phyloP scores from a whole-genome alignment of 2,113 vertebrate species.

The Tachuris rubrigastra region DNA sequence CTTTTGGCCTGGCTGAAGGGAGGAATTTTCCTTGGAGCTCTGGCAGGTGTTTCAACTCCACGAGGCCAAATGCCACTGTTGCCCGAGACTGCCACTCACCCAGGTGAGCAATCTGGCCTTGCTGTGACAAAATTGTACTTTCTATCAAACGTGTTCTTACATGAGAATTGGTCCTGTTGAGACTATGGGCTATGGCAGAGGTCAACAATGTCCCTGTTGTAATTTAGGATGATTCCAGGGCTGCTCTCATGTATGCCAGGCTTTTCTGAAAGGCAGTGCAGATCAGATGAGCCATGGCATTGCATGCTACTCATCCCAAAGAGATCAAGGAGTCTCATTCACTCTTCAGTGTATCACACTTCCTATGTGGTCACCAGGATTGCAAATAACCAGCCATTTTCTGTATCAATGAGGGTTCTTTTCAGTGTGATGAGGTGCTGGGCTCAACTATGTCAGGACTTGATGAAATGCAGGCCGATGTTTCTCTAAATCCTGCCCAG shows the following conservation, averaged over 20 bases:
- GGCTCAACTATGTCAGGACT: not conserved
- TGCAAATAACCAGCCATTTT: not conserved
- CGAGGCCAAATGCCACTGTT: not conserved
- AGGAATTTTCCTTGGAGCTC: not conserved
- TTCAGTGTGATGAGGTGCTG: not conserved
- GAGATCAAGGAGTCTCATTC: not conserved
- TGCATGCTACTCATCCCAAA: not conserved
- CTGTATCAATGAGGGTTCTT: not conserved
- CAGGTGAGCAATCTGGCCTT: fast-evolving
- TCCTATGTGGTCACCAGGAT: not conserved
- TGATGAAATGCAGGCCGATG: not conserved
- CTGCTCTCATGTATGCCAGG: not conserved
- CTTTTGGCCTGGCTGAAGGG: not conserved
- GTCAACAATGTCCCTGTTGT: not conserved
- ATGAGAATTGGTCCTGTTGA: not conserved
- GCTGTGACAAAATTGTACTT: not conserved
- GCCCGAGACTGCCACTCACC: fast-evolving
- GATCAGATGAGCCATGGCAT: not conserved
- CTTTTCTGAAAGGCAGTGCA: not conserved
- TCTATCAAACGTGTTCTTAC: not conserved
- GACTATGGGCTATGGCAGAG: not conserved
- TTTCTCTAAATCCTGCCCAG: conserved; percentile 3
- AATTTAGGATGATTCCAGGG: not conserved
- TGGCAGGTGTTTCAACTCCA: not conserved
- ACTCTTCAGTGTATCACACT: not conserved